Conservation (phyloP, 1,140 invertebrate species). For the Helicoverpa armigera region DNA sequence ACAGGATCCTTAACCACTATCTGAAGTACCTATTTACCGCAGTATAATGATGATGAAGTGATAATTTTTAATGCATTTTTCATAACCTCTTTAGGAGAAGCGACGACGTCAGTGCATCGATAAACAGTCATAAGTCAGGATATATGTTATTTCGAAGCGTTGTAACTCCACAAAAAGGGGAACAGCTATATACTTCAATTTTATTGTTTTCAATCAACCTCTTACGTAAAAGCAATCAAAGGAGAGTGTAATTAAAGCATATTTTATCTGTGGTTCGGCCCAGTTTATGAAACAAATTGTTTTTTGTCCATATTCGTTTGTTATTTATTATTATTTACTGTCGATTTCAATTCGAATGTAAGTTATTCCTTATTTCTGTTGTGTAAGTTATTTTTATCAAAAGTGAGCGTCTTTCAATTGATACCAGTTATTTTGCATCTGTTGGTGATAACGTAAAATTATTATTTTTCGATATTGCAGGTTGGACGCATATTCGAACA, state of each 20-base stretch:
- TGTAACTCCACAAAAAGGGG: too few relatives aligned
- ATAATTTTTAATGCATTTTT: too few relatives aligned
- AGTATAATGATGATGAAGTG: too few relatives aligned
- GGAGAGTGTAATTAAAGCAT: conserved; percentile 26
- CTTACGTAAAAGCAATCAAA: conserved; percentile 15
- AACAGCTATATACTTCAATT: background rate
- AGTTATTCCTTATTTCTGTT: background rate
- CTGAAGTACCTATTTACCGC: too few relatives aligned
- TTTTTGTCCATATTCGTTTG: conserved; percentile 26
- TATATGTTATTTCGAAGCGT: too few relatives aligned
- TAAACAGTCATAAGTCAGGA: too few relatives aligned
- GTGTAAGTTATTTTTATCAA: background rate
- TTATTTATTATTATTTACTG: conserved; percentile 22
- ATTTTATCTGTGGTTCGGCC: conserved; percentile 5
- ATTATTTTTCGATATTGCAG: too few relatives aligned
- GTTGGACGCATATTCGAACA: too few relatives aligned
- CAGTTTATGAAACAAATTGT: conserved; percentile 14
- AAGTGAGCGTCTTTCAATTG: background rate
- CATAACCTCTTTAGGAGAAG: too few relatives aligned
- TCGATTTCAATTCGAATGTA: conserved; percentile 1
- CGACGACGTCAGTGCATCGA: too few relatives aligned
- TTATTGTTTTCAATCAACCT: background rate
- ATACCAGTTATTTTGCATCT: background rate
- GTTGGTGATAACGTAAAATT: background rate
- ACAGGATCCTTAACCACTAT: too few relatives aligned